Conservation (phyloP, 2,113 vertebrate species). For the Alligator mississippiensis region DNA sequence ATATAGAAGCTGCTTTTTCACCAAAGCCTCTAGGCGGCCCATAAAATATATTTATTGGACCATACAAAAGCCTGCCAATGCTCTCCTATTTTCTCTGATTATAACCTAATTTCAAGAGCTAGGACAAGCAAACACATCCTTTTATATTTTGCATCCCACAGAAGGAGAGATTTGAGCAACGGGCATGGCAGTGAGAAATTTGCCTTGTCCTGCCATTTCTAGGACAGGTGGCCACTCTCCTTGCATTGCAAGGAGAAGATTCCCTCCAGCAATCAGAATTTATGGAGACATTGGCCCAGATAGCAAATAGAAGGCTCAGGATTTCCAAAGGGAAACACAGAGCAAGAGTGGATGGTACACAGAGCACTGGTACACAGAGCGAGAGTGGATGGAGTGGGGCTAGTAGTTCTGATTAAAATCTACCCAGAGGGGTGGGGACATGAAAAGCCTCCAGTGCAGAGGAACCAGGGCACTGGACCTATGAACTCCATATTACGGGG, state of each 20-base stretch:
- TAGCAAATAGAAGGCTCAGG: background rate
- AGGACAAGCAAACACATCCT: background rate
- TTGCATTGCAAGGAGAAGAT: background rate
- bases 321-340: background rate
- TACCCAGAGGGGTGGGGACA: background rate
- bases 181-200: constrained; percentile 24
- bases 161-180: background rate
- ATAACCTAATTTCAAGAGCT: background rate
- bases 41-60: background rate
- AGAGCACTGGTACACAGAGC: background rate
- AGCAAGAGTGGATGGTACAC: background rate
- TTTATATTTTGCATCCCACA: background rate
- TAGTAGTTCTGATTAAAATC: background rate
- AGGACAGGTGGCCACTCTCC: background rate
- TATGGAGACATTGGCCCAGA: background rate
- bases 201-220: background rate
- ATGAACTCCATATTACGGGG: background rate
- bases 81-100: background rate
- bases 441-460: background rate
- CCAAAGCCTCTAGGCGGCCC: background rate
- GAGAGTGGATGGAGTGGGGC: background rate
- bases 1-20: background rate
- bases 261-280: background rate
- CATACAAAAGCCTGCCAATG: background rate
- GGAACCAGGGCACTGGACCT: background rate